phyloP scores from a whole-genome alignment of 2,888 invertebrate species.

The Litoditis marina region DNA sequence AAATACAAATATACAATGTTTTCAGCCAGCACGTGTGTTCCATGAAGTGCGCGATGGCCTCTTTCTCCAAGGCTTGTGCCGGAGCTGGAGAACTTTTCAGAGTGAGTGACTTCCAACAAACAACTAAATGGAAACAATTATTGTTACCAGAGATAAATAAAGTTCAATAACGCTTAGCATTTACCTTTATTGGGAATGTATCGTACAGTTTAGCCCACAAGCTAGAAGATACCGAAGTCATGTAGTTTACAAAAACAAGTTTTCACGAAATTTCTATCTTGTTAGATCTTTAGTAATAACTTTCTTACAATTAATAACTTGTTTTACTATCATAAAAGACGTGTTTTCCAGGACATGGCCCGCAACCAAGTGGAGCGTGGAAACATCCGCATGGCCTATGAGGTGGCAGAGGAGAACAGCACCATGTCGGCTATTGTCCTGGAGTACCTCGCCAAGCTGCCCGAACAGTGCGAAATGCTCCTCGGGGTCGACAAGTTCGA shows the following conservation, averaged over 20 bases:
- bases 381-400: conserved; percentile 6
- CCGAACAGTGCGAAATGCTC: conserved; percentile 8
- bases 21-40: conserved; percentile 11
- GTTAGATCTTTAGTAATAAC: too few relatives aligned
- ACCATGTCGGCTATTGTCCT: conserved; percentile 6
- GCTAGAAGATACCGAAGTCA: too few relatives aligned
- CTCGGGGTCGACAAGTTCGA: conserved; percentile 3
- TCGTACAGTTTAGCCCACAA: too few relatives aligned
- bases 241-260: too few relatives aligned
- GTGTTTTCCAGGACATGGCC: neutral
- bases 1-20: too few relatives aligned
- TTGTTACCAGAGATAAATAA: too few relatives aligned
- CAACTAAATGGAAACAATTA: too few relatives aligned
- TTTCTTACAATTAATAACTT: too few relatives aligned
- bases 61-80: conserved; percentile 7
- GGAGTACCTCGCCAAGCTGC: conserved; percentile 10
- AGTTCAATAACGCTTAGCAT: too few relatives aligned
- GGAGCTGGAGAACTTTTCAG: conserved; percentile 9
- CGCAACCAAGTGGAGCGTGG: conserved; percentile 9
- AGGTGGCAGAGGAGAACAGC: conserved; percentile 3
- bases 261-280: too few relatives aligned
- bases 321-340: neutral
- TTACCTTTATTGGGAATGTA: too few relatives aligned
- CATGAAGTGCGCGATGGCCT: conserved; percentile 8
- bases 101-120: neutral